These are phyloP conservation scores for Tympanuchus pallidicinctus DNA, from an alignment of 2,113 vertebrate genomes.

Conservation along the genomic window DNA sequence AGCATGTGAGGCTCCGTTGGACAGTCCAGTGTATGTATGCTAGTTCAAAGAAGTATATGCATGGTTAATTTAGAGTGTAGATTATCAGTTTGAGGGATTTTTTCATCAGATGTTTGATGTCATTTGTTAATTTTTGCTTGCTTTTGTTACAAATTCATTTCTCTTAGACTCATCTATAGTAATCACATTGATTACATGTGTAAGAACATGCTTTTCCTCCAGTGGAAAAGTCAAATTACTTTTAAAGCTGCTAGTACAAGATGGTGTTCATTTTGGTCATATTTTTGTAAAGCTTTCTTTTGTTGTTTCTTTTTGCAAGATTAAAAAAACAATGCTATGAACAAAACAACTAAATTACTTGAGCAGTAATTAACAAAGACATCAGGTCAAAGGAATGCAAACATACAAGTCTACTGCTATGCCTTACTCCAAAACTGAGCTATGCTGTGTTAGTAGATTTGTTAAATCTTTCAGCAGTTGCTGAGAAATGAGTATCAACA, in stretches of 20 bases:
- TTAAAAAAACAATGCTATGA: slow-evolving; percentile 62
- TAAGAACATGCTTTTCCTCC: not conserved
- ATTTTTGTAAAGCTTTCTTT: not conserved
- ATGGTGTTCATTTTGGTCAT: not conserved
- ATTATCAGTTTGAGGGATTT: not conserved
- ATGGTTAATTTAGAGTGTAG: not conserved
- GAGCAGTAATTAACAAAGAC: slow-evolving; percentile 65
- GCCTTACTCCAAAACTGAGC: slow-evolving; percentile 6
- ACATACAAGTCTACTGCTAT: slow-evolving; percentile 57
- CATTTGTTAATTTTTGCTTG: not conserved
- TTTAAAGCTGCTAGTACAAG: not conserved
- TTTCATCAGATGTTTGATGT: not conserved
- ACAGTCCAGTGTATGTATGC: not conserved
- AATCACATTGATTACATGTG: not conserved
- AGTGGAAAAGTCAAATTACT: not conserved
- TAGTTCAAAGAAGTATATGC: fast-evolving
- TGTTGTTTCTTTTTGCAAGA: not conserved
- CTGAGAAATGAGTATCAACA: slow-evolving; percentile 57
- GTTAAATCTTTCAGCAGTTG: slow-evolving; percentile 50
- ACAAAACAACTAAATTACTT: slow-evolving; percentile 65
- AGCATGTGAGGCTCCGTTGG: not conserved
- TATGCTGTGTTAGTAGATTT: slow-evolving; percentile 34
- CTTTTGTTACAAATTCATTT: not conserved
- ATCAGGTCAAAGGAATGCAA: slow-evolving; percentile 72
- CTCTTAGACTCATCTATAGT: not conserved